These are phyloP conservation scores for Pygoscelis antarcticus DNA, from an alignment of 2,113 vertebrate species.

Conservation along the genomic window DNA sequence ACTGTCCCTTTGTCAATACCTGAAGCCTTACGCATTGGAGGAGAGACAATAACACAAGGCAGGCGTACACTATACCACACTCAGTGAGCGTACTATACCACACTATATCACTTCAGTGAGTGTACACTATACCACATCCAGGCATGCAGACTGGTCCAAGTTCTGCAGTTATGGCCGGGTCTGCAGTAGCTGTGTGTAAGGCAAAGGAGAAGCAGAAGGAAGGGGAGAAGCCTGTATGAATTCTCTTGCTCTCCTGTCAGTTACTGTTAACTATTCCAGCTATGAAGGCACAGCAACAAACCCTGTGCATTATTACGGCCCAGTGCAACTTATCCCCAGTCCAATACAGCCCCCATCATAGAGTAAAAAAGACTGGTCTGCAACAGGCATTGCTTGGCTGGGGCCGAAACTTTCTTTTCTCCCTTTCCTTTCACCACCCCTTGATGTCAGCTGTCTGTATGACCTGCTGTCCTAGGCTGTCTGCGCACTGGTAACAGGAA, in stretches of 20 bases:
- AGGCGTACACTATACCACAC: fast-evolving
- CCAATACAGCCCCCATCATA: neutral
- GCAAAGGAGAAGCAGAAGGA: neutral
- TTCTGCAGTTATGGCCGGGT: fast-evolving
- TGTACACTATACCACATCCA: fast-evolving
- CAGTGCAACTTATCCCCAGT: neutral
- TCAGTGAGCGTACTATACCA: fast-evolving
- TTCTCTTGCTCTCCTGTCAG: neutral
- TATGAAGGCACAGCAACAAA: neutral
- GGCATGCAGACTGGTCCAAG: neutral
- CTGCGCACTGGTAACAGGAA: neutral
- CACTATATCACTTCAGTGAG: neutral
- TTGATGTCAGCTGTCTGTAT: neutral
- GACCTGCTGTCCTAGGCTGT: neutral
- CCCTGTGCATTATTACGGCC: neutral
- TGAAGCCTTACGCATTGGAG: neutral
- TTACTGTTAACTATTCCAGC: neutral
- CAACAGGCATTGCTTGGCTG: neutral
- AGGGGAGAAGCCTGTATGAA: neutral
- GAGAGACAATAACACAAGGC: neutral
- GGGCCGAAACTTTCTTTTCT: neutral
- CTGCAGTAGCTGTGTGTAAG: fast-evolving
- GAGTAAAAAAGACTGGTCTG: neutral
- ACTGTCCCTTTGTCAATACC: neutral
- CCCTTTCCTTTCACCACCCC: neutral